Percentiles rank a stretch among this genome's conserved stretches.
Conservation (phyloP, 2,888 invertebrate genomes). For the Elmis aenea region DNA sequence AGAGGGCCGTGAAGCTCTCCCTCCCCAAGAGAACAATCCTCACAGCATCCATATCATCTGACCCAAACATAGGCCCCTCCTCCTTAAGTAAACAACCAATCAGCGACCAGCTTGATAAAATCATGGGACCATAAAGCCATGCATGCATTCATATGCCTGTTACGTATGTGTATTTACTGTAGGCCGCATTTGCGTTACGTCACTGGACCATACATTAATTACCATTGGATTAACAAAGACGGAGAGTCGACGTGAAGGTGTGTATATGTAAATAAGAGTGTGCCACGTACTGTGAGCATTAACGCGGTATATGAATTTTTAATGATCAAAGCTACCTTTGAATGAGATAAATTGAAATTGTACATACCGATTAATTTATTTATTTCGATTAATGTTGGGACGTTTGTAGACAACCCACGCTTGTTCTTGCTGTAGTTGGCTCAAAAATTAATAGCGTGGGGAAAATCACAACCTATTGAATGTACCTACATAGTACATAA, state of each 20-base stretch:
- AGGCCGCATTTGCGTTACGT: slow-evolving; percentile 16
- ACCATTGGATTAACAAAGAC: slow-evolving; percentile 13
- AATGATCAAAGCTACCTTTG: slow-evolving; percentile 19
- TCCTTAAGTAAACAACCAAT: slow-evolving; percentile 47
- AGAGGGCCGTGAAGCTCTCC: slow-evolving; percentile 1
- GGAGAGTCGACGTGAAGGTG: slow-evolving; percentile 9
- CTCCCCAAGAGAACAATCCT: slow-evolving; percentile 28
- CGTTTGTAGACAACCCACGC: too few species aligned
- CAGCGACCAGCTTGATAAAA: slow-evolving; percentile 47
- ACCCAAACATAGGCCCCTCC: slow-evolving; percentile 40
- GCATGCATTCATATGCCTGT: slow-evolving; percentile 40
- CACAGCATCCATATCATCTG: slow-evolving; percentile 38
- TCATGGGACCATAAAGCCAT: slow-evolving; percentile 48
- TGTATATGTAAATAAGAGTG: slow-evolving; percentile 17
- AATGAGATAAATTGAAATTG: too few species aligned
- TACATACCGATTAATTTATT: too few species aligned
- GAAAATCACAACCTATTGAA: too few species aligned
- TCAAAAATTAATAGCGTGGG: too few species aligned
- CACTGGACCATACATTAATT: slow-evolving; percentile 18
- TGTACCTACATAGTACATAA: too few species aligned
- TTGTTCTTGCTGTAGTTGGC: too few species aligned
- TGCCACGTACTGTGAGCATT: slow-evolving; percentile 25
- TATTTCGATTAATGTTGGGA: too few species aligned
- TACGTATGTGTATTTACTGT: slow-evolving; percentile 34
- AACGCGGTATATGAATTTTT: slow-evolving; percentile 31